Evolutionary conservation across 2,113 vertebrate genomes (phyloP), one percentile per base, ranked within the genome.

Genomic region (Charina bottae): DNA sequence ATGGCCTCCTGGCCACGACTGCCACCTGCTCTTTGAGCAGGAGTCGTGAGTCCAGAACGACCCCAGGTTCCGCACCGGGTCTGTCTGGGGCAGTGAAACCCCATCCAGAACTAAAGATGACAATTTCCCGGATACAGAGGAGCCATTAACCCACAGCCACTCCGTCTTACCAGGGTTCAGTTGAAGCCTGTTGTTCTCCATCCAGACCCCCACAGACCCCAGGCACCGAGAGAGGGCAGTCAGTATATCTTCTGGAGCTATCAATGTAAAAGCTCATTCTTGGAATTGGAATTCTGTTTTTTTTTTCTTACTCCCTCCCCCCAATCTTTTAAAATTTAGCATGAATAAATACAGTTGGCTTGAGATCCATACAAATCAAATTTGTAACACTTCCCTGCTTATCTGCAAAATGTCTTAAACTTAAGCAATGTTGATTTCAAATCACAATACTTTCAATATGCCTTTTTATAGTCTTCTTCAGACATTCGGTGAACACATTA

Each of bases 331-430:
- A 90, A 58, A 89, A 91, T 94, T 96, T 96, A 94, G 85, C 91
- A 87, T 92, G 89, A 72, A 94, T 95, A 94, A 95, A 87, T 62
- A 94, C 92, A 6, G 56, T 86, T 96, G 94, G 90, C 93, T 94
- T 95, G 92, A 96, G 95, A 93, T 94, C 95, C 91, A 58, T 96
- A 94, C 93, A 95, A 94, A 97, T 89, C 83, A 94, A 93, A 92
- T 72, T 93, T 95, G 7, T 8, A 89, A 90, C 96, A 94, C 94
- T 95, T 96, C 93, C 94, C 95, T 87, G 88, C 94, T 93, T 92
- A 96, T 94, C 93, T 97, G 89, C 96, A 95, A 96, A 94, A 94
- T 93, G 92, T 92, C 88, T 93, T 95, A 96, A 97, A 96, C 17
- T 95, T 92, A 95, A 94, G 91, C 85, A 92, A 88, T 83, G 93